These are phyloP conservation scores for Pocillopora damicornis DNA, from an alignment of 64 coral and sea anemone species.

Conservation along the genomic window DNA sequence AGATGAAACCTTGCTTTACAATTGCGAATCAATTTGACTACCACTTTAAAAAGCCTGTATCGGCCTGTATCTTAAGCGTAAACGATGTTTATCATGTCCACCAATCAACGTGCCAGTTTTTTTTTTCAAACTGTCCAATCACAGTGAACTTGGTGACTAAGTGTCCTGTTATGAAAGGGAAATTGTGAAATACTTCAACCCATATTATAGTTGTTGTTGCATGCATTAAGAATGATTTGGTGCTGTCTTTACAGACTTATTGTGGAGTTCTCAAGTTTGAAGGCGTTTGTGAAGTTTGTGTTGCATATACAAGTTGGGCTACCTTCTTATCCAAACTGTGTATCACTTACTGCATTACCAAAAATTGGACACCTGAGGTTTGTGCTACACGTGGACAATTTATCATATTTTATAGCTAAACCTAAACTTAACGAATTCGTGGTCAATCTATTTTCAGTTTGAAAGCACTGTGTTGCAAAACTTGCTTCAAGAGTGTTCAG, in stretches of 20 bases:
- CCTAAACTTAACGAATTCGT: background rate
- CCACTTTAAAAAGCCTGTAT: no score
- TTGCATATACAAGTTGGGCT: slow-evolving; percentile 46
- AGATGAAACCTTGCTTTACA: no score
- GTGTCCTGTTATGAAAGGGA: no score
- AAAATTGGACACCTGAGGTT: slow-evolving; percentile 64
- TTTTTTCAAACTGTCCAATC: background rate
- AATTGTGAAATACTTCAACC: background rate
- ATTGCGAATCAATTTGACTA: no score
- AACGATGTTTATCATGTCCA: background rate
- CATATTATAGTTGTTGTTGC: background rate
- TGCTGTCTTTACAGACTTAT: slow-evolving; percentile 29
- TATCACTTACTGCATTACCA: slow-evolving; percentile 42
- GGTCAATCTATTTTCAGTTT: no score
- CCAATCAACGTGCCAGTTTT: background rate
- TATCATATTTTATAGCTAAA: background rate
- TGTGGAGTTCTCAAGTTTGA: slow-evolving; percentile 68
- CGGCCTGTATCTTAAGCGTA: no score
- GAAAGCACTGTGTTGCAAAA: no score
- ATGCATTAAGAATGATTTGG: background rate
- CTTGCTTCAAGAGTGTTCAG: no score
- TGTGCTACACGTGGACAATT: background rate
- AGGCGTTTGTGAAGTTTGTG: slow-evolving; percentile 64
- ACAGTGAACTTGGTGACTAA: background rate
- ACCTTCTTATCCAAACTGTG: slow-evolving; percentile 28